These are phyloP conservation scores for Sesia bembeciformis DNA, from an alignment of 2,888 invertebrate genomes.

Conservation along the genomic window DNA sequence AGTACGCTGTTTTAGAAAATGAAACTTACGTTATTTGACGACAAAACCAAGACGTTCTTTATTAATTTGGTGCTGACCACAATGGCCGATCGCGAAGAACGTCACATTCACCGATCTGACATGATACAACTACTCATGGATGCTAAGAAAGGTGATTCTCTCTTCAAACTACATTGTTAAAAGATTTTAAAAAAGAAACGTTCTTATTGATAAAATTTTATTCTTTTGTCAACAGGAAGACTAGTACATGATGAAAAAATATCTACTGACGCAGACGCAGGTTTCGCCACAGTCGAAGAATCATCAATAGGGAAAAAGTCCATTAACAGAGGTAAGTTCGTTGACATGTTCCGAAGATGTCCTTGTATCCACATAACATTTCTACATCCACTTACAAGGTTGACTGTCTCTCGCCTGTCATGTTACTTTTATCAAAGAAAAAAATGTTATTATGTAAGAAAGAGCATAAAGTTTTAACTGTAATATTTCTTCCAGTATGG, in stretches of 20 bases:
- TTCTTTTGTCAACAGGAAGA: conserved; percentile 10
- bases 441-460: no score
- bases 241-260: conserved; percentile 12
- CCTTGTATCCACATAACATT: not conserved
- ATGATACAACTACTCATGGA: conserved; percentile 72
- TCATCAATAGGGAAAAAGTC: conserved; percentile 16
- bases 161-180: not conserved
- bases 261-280: conserved; percentile 16
- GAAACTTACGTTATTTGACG: conserved; percentile 34
- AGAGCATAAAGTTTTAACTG: no score
- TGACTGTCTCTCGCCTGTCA: no score
- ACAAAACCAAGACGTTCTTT: conserved; percentile 40
- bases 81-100: conserved; percentile 52
- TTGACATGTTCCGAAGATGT: not conserved
- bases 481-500: conserved; percentile 9
- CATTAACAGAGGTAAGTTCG: not conserved
- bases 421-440: no score
- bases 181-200: not conserved
- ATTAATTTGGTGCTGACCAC: conserved; percentile 41
- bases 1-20: conserved; percentile 16
- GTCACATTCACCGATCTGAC: conserved; percentile 63
- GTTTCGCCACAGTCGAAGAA: conserved; percentile 31
- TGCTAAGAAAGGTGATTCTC: conserved; percentile 37
- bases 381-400: not conserved
- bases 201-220: not conserved